Percentiles rank a stretch among this genome's conserved stretches.
Evolutionary conservation across 2,888 invertebrate species (phyloP).

Genomic region (Nesidiocoris tenuis): DNA sequence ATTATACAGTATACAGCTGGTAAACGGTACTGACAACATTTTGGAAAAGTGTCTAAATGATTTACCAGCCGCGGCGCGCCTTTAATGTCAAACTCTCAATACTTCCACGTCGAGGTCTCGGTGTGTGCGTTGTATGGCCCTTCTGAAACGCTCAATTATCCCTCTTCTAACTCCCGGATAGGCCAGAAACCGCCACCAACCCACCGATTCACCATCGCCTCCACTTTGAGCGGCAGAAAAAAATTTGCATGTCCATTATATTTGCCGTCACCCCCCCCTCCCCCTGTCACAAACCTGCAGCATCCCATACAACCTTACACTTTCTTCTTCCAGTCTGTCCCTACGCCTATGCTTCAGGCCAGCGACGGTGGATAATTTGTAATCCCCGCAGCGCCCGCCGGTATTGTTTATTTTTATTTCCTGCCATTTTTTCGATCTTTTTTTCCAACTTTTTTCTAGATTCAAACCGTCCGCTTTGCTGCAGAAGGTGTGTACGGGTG

Average conservation of each 20-base stretch:
- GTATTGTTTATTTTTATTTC: constrained; percentile 47
- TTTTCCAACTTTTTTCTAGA: constrained; percentile 4
- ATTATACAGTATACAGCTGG: too few species aligned
- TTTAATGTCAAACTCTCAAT: constrained; percentile 27
- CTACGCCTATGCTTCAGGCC: background rate
- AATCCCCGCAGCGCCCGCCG: constrained; percentile 38
- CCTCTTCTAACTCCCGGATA: constrained; percentile 3
- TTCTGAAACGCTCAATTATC: constrained; percentile 41
- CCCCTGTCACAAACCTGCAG: background rate
- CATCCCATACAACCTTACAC: background rate
- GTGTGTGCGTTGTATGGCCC: background rate
- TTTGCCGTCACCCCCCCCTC: constrained; percentile 35
- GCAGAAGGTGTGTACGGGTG: constrained; percentile 8
- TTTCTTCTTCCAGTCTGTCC: background rate
- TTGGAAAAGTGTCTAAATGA: constrained; percentile 1
- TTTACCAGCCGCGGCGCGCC: background rate
- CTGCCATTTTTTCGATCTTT: constrained; percentile 41
- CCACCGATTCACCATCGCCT: background rate
- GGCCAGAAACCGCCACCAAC: background rate
- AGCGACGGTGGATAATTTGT: constrained; percentile 40
- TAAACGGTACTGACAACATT: too few species aligned
- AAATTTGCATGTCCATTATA: constrained; percentile 46
- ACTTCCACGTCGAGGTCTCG: background rate
- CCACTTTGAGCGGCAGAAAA: constrained; percentile 34
- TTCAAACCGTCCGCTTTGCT: constrained; percentile 37